Evolutionary conservation across 2,797 vertebrate genomes (phyloP).

Genomic region (Platyrinchus mystaceus): DNA sequence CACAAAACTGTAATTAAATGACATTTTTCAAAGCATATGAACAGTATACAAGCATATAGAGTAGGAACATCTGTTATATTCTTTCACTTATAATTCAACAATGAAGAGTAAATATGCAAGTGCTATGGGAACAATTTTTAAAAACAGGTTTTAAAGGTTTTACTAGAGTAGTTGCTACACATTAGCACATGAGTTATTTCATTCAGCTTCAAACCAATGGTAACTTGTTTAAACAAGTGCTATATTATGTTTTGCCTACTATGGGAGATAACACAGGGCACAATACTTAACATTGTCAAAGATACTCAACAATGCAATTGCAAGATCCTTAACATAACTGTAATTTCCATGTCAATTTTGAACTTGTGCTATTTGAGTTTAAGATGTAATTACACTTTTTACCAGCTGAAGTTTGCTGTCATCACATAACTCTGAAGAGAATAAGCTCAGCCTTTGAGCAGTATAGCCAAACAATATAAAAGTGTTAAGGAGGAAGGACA

Average conservation of each 20-base stretch:
- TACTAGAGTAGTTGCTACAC: neutral
- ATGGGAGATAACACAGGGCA: neutral
- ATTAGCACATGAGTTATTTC: neutral
- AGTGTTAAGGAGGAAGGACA: slow-evolving; percentile 15
- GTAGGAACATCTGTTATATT: neutral
- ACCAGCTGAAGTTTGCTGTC: neutral
- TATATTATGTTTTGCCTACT: neutral
- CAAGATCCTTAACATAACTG: neutral
- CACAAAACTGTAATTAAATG: neutral
- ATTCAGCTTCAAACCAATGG: neutral
- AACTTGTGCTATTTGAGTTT: neutral
- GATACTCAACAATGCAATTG: neutral
- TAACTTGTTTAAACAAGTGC: neutral
- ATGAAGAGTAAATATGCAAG: neutral
- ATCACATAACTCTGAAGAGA: neutral
- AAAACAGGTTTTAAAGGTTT: neutral
- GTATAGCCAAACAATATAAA: neutral
- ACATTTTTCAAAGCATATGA: neutral
- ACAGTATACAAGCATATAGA: neutral
- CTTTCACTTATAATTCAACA: neutral
- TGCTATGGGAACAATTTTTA: neutral
- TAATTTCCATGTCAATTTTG: slow-evolving; percentile 1
- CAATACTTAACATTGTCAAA: neutral
- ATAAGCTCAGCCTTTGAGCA: neutral
- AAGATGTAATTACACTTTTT: neutral